These are phyloP conservation scores for Macroglossus sobrinus DNA, from an alignment of 2,113 vertebrate genomes.

Conservation along the genomic window DNA sequence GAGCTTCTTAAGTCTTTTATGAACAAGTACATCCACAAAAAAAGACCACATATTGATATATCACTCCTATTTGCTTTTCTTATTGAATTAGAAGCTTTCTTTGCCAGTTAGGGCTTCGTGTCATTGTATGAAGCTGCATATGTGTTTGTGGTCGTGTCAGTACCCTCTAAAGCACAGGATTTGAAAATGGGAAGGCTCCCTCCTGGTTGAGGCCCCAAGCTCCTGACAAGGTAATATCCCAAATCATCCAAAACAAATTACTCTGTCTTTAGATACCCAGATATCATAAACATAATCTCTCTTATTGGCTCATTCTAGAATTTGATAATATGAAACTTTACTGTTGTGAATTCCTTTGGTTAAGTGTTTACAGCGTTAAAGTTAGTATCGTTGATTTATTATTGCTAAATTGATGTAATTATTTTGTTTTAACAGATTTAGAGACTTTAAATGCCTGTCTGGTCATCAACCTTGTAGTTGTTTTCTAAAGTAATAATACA, in stretches of 20 bases:
- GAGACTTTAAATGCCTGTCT: background rate
- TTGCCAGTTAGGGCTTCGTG: background rate
- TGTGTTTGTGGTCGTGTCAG: background rate
- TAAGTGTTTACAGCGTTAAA: background rate
- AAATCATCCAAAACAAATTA: background rate
- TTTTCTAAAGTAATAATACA: background rate
- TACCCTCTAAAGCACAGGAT: background rate
- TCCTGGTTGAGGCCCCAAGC: background rate
- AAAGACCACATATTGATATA: background rate
- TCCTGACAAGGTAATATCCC: background rate
- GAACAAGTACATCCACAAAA: background rate
- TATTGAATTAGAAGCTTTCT: background rate
- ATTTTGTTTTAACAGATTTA: constrained; percentile 35
- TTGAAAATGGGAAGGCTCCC: background rate
- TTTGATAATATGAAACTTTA: background rate
- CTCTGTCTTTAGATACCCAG: background rate
- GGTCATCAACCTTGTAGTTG: background rate
- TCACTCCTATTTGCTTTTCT: background rate
- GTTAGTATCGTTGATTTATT: background rate
- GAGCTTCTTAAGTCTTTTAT: constrained; percentile 21
- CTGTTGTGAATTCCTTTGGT: background rate
- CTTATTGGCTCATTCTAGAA: background rate
- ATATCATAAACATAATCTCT: background rate
- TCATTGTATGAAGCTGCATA: background rate
- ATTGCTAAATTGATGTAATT: constrained; percentile 22